Evolutionary conservation across 2,797 vertebrate species (phyloP).

Genomic region (Bovichtus variegatus): DNA sequence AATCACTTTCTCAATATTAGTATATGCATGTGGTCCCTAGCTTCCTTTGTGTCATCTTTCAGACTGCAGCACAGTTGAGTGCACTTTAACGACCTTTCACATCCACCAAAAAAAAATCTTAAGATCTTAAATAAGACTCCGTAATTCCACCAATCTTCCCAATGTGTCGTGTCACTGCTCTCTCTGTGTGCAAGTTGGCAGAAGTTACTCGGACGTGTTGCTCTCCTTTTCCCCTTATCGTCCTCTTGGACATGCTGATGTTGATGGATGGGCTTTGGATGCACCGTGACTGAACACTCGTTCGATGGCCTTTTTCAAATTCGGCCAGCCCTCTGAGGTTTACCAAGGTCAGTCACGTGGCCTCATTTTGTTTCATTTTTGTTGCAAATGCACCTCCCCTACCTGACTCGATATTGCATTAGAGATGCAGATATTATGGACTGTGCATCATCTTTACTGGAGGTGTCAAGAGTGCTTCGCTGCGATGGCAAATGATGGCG

Average conservation of each 20-base stretch:
- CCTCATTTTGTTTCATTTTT: not conserved
- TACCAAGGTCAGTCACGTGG: conserved; percentile 30
- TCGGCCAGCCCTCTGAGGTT: conserved; percentile 23
- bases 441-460: conserved; percentile 21
- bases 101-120: not conserved
- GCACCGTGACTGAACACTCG: conserved; percentile 34
- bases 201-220: conserved; percentile 37
- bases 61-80: not conserved
- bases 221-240: conserved; percentile 11
- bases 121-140: not conserved
- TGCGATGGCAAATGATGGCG: conserved; percentile 17
- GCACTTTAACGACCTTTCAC: not conserved
- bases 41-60: not conserved
- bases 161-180: not conserved
- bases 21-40: not conserved
- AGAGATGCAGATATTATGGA: conserved; percentile 40
- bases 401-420: conserved; percentile 43
- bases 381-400: not conserved
- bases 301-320: conserved; percentile 33
- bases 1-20: not conserved
- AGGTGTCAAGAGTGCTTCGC: conserved; percentile 23
- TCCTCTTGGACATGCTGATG: conserved; percentile 27
- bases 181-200: not conserved
- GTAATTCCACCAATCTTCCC: not conserved
- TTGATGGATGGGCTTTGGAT: conserved; percentile 55